Base-by-base conservation (phyloP, 2,888 invertebrate genomes). In the Morpho achilles region DNA sequence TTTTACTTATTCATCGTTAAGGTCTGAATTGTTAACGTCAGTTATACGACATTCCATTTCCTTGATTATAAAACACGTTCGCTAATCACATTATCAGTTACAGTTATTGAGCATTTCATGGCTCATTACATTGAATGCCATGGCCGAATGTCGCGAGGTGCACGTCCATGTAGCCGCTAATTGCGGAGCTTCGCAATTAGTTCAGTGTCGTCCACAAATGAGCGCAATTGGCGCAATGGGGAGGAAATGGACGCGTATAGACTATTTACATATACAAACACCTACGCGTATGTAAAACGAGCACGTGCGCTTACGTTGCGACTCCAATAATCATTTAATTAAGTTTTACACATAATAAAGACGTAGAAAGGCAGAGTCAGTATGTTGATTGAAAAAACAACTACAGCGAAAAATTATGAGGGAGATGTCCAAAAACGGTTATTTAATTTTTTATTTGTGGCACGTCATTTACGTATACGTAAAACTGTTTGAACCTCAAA, bases 201-300 rank as follows among this genome's bases (percentile, higher is more conserved):
- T 72, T 70, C 77, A 80, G 80, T 82, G 80, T 73, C 73, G 76
- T 77, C 74, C 76, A 69, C 77, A 83, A 87, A 89, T 79, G 77
- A 87, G 83, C 84, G 72, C 86, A 89, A 90, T 89, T 89, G 87
- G 76, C 82, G 78, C 82, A 86, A 87, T 85, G 75, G 80, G 79
- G 80, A 87, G 89, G 88, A 89, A 88, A 80, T 82, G 77, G 74
- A 73, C 84, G 81, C 80, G 77, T 79, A 85, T 75, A 58, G 59
- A 55, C 66, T 56, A 68, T 39, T 44, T 40, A 59, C 46, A 41
- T 8, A 45, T 53, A 46, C 44, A 49, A 22, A 56, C 50, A 60
- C 46, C 41, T 41, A 40, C 51, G 48, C 41, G 22, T 45, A 22
- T 46, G 43, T 40, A 10, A 6, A n/a, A 40, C 7, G 7, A 9